These are phyloP conservation scores for Coreius guichenoti DNA, from an alignment of 2,797 vertebrate genomes.

Conservation along the genomic window DNA sequence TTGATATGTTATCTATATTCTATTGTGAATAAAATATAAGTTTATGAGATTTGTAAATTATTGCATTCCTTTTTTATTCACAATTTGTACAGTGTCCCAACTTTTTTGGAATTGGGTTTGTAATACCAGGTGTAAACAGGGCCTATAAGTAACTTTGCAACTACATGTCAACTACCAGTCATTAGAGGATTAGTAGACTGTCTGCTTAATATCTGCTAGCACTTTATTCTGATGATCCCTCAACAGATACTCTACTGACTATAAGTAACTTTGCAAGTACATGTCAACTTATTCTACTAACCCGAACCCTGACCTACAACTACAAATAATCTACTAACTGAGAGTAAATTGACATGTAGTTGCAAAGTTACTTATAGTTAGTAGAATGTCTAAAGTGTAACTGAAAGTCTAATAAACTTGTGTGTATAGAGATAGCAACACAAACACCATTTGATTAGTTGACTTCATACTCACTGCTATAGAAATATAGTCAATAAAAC, in stretches of 20 bases:
- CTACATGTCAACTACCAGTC: not conserved
- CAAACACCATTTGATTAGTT: constrained; percentile 1
- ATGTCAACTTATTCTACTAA: not conserved
- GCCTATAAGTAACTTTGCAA: not conserved
- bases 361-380: not conserved
- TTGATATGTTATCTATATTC: too few relatives aligned
- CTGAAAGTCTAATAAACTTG: not conserved
- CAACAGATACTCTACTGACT: not conserved
- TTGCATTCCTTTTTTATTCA: too few relatives aligned
- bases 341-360: not conserved
- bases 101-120: too few relatives aligned
- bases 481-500: constrained; percentile 49
- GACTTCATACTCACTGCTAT: not conserved
- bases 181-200: not conserved
- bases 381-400: not conserved
- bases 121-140: too few relatives aligned
- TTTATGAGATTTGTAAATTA: too few relatives aligned
- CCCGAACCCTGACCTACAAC: not conserved
- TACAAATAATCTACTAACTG: not conserved
- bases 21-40: too few relatives aligned
- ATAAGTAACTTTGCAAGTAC: not conserved
- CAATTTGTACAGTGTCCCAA: too few relatives aligned
- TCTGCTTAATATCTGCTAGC: not conserved
- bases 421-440: constrained; percentile 9
- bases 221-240: not conserved